These are phyloP conservation scores for Heteromurus nitidus DNA, from an alignment of 2,888 invertebrate species.

Conservation along the genomic window DNA sequence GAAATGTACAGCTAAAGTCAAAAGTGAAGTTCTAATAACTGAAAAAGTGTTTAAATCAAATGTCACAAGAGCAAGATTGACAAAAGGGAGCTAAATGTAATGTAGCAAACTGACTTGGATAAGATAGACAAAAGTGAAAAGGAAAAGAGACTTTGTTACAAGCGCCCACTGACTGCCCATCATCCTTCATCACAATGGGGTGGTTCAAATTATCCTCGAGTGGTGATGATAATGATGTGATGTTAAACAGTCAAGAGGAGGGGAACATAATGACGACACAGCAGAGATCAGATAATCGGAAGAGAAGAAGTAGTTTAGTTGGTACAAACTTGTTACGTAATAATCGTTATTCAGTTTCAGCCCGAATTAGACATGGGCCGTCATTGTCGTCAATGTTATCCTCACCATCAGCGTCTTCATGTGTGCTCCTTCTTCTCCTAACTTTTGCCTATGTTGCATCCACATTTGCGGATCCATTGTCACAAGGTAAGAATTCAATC, in stretches of 20 bases:
- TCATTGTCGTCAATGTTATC: slow-evolving; percentile 48
- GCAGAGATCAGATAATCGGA: slow-evolving; percentile 38
- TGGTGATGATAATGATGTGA: slow-evolving; percentile 41
- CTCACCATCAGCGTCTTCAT: slow-evolving; percentile 54
- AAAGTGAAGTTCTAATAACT: slow-evolving; percentile 33
- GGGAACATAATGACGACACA: slow-evolving; percentile 37
- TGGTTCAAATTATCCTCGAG: slow-evolving; percentile 54
- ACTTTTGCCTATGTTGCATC: slow-evolving; percentile 63
- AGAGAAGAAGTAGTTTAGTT: slow-evolving; percentile 40
- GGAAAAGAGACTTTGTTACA: slow-evolving; percentile 30
- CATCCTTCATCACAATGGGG: slow-evolving; percentile 62
- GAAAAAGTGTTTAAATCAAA: too few species aligned
- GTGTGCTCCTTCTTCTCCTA: slow-evolving; percentile 61
- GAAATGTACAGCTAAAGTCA: too few species aligned
- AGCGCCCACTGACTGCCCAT: slow-evolving; percentile 33
- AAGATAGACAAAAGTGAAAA: slow-evolving; percentile 38
- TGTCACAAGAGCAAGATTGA: slow-evolving; percentile 21
- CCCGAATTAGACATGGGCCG: slow-evolving; percentile 60
- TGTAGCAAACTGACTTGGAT: too few species aligned
- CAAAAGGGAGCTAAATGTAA: neutral
- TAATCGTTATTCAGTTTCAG: slow-evolving; percentile 62
- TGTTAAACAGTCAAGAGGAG: slow-evolving; percentile 46
- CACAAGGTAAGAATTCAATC: slow-evolving; percentile 56
- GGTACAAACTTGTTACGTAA: slow-evolving; percentile 59
- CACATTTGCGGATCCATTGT: slow-evolving; percentile 67